Base-by-base conservation (phyloP, 2,797 vertebrate species). In the Scyliorhinus canicula region DNA sequence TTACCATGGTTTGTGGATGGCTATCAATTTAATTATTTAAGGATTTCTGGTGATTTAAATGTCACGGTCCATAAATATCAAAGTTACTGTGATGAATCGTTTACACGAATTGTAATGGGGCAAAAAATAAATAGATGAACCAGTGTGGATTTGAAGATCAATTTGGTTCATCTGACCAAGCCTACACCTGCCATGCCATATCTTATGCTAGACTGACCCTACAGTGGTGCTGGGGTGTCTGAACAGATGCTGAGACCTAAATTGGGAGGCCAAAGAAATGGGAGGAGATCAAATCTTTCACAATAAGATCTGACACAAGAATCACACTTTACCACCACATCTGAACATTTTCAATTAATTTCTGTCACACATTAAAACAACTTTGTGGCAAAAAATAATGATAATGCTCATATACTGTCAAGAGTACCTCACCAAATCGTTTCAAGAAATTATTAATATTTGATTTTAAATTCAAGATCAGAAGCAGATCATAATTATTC, bases 1-100 rank as follows among this genome's bases (percentile, higher is more conserved):
- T 88, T 57, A 57, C 31, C 14, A 57, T 19, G 31, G 31, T 57
- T 88, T n/a, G 14, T 57, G 14, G 31, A 57, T n/a, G 4, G 52
- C 85, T 57, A 88, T 88, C 31, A 57, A 88, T 88, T 57, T 21
- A 88, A 88, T 88, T 88, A 57, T 88, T 88, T 88, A 88, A 88
- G 14, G 52, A 88, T 55, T 35, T 52, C 84, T 35, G 31, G 57
- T 50, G n/a, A 57, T 88, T 31, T 19, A 57, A 88, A 57, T 35
- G 31, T 88, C 52, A 86, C 3, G 55, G 85, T 35, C 85, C 85
- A 57, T 88, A 57, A 88, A 88, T 57, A 88, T 88, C 85, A 88
- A 28, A 57, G 84, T 35, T 12, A 86, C 50, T 86, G 28, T 86
- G 12, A 57, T 88, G 28, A 57, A 57, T 88, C 85, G 57, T 88